Conservation (phyloP, 2,113 vertebrate genomes). For the Rhinichthys klamathensis region DNA sequence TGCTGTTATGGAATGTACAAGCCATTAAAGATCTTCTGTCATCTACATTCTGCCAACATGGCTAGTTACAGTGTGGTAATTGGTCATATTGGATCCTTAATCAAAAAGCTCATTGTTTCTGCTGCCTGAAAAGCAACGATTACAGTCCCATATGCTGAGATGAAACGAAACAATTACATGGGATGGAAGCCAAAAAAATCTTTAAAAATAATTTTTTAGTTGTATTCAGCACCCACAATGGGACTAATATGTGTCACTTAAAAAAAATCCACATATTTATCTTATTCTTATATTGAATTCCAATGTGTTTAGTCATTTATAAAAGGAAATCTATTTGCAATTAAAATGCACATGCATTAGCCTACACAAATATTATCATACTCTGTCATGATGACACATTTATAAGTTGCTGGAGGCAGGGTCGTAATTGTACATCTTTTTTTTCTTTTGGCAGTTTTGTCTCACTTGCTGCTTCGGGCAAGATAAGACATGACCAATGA, state of each 20-base stretch:
- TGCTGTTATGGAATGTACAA: conserved; percentile 25
- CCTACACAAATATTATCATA: conserved; percentile 29
- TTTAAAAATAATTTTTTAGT: conserved; percentile 20
- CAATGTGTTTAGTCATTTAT: neutral
- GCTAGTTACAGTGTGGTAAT: conserved; percentile 29
- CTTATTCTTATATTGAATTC: conserved; percentile 7
- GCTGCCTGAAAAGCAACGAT: conserved; percentile 21
- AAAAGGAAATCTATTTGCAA: conserved; percentile 35
- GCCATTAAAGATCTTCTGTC: conserved; percentile 39
- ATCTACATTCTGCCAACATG: conserved; percentile 36
- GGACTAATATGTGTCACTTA: conserved; percentile 50
- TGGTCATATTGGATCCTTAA: conserved; percentile 39
- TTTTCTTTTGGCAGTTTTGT: neutral
- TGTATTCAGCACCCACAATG: conserved; percentile 38
- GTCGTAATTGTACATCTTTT: neutral
- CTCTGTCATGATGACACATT: conserved; percentile 26
- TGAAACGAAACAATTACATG: conserved; percentile 40
- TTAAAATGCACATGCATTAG: conserved; percentile 14
- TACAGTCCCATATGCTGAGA: conserved; percentile 27
- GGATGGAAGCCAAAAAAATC: conserved; percentile 22
- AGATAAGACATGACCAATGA: neutral
- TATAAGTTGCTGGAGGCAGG: neutral
- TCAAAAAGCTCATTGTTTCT: conserved; percentile 33
- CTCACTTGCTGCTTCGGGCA: neutral
- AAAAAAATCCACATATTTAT: neutral